Base-by-base conservation (phyloP, 2,113 vertebrate species). In the Vombatus ursinus region DNA sequence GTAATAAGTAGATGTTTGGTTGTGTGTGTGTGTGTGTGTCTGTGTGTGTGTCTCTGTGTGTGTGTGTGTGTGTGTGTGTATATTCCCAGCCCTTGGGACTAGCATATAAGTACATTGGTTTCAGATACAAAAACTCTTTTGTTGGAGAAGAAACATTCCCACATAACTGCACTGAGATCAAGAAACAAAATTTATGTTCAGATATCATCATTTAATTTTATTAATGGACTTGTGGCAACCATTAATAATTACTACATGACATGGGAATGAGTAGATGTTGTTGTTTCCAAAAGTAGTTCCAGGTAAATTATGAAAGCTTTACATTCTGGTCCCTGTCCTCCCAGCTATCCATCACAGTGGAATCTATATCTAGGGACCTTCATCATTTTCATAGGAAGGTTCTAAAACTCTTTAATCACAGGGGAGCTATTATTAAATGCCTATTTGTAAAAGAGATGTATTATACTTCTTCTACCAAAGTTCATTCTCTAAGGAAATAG, bases 401-500 rank as follows among this genome's bases (percentile, higher is more conserved):
- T 95, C 57, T 95, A 92, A 93, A 52, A 24, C 68, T 93, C 49
- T 94, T 95, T 91, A 89, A 77, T 89, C 51, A 94, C 53, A 90
- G 19, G 1, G 16, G 10, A 68, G 50, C 68, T 0, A 31, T 48
- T 22, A 51, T 9, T 89, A 96, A 92, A 51, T 50, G 50, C 68
- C 90, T n/a, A 77, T 23, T 97, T 92, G 90, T 50, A 31, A 51
- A 93, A 68, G 28, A 54, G 89, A 52, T 2, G 7, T 31, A 31
- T 89, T 51, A 48, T 98, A 96, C 98, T 98, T 52, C 8, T 19
- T 11, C 37, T 68, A 77, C 91, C 25, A 68, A 84, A 84, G 68
- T 84, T 84, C 68, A 44, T 44, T 84, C 68, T 8, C n/a, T 84
- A 84, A 44, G n/a, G 68, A 77, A 57, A 57, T 5, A 24, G 90